phyloP scores from a whole-genome alignment of 2,888 invertebrate genomes.

The Dusona sp. region DNA sequence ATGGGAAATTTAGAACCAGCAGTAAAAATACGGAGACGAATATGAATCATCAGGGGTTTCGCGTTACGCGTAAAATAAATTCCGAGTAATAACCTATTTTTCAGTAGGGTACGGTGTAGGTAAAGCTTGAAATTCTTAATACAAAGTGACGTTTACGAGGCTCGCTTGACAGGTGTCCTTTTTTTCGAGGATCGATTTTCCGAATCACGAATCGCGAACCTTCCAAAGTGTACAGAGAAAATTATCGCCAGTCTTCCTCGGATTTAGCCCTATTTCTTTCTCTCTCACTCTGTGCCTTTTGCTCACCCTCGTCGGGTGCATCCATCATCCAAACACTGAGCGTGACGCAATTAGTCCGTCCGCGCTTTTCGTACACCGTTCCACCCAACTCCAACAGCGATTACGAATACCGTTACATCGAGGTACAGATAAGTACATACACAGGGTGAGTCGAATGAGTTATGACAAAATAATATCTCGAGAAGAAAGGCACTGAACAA shows the following conservation, averaged over 20 bases:
- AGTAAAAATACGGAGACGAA: neutral
- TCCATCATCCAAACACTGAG: constrained; percentile 56
- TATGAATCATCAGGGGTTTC: neutral
- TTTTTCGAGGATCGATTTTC: constrained; percentile 11
- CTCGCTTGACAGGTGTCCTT: neutral
- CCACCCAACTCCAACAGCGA: constrained; percentile 20
- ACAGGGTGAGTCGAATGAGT: neutral
- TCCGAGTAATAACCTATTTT: neutral
- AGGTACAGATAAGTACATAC: neutral
- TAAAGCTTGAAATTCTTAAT: neutral
- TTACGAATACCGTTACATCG: neutral
- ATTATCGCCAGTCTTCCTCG: constrained; percentile 31
- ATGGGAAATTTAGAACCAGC: neutral
- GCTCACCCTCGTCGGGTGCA: constrained; percentile 56
- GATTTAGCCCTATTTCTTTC: constrained; percentile 23
- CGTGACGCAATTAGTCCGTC: constrained; percentile 67
- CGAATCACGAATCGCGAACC: constrained; percentile 23
- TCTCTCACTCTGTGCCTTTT: constrained; percentile 27
- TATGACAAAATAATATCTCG: too few relatives aligned
- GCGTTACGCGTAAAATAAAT: neutral
- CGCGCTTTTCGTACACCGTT: constrained; percentile 60
- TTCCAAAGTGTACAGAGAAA: constrained; percentile 9
- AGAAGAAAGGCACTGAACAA: too few relatives aligned
- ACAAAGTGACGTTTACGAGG: neutral
- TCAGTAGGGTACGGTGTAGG: neutral